Base-by-base conservation (phyloP, 2,797 vertebrate genomes). In the Monodelphis domestica region DNA sequence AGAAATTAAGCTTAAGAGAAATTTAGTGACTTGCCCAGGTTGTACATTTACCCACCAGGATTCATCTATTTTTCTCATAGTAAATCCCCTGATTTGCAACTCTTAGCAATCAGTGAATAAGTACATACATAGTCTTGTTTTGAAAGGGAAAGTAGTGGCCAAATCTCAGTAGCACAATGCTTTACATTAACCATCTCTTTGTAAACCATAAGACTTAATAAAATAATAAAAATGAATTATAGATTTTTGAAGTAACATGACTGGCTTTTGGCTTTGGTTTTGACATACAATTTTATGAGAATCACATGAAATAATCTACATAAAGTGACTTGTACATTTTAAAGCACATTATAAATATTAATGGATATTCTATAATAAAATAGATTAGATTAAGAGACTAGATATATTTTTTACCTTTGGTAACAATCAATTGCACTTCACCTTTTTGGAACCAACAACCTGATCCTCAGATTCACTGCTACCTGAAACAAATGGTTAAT, bases 401-500 rank as follows among this genome's bases (percentile, higher is more conserved):
- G 45, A 9, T 70, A 21, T 17, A 70, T 70, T 63, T 70, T 24
- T 63, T 78, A 24, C 17, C 63, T 70, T 70, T 70, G 33, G 33
- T 70, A 70, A 70, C 17, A 78, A 24, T 78, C 17, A 45, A n/a
- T 78, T 78, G 24, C 63, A 21, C 63, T 70, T 70, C 78, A 78
- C n/a, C 63, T 70, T 24, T 78, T 78, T 21, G 63, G n/a, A 78
- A 24, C 17, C 63, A 38, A 45, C n/a, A 45, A n/a, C 21, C 6
- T 70, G 63, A 70, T 70, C n/a, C n/a, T 38, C n/a, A 38, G 21
- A 78, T 59, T 63, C n/a, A 50, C 89, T 24, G 7, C 53, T 89
- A 45, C 52, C 59, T 57, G 28, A 53, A 28, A 28, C 89, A 90
- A 57, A 93, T 88, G 88, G 54, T 93, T 53, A 88, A 90, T 38